Base-by-base conservation (phyloP, 2,888 invertebrate species). In the Caenorhabditis wallacei region DNA sequence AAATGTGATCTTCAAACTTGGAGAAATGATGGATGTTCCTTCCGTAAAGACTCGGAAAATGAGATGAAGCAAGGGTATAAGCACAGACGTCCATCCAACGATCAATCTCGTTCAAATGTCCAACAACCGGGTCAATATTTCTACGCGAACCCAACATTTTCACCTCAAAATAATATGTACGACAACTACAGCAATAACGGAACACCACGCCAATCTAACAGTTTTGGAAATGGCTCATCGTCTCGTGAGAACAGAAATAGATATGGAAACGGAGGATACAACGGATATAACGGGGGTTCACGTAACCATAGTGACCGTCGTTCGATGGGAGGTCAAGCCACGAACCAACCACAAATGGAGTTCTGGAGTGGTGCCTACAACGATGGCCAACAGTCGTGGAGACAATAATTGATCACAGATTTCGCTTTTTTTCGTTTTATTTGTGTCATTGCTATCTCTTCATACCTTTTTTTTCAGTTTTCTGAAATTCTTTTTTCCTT, bases 1-100 rank as follows among this genome's bases (percentile, higher is more conserved):
- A 64, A 64, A 16, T 64, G 46, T 35, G 51, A 64, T 5, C 43
- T 66, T 3, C 53, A 53, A 37, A 22, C 53, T 0, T 51, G 66
- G 66, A 51, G 51, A 66, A 48, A 53, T 22, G 66, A 37, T 13
- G 37, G 24, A 7, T 26, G 53, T n/a, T 53, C 64, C 8, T 18
- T 51, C 30, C 2, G 20, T 11, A 24, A 53, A 11, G 24, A 53
- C 24, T 11, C 4, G 13, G 30, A 10, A 10, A 51, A 20, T 35
- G 30, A 51, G 2, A 20, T 48, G 46, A 48, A 48, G 2, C 46
- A 51, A 2, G 10, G 46, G 0, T 26, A n/a, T 3, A 20, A n/a
- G 2, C 11, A 18, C 2, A 18, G 35, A 64, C 3, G 48, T n/a
- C 48, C 20, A 0, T 43, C 61, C 24, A 59, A 37, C 16, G 43